Evolutionary conservation across 2,888 invertebrate species (phyloP).

Genomic region (Pherbina coryleti): DNA sequence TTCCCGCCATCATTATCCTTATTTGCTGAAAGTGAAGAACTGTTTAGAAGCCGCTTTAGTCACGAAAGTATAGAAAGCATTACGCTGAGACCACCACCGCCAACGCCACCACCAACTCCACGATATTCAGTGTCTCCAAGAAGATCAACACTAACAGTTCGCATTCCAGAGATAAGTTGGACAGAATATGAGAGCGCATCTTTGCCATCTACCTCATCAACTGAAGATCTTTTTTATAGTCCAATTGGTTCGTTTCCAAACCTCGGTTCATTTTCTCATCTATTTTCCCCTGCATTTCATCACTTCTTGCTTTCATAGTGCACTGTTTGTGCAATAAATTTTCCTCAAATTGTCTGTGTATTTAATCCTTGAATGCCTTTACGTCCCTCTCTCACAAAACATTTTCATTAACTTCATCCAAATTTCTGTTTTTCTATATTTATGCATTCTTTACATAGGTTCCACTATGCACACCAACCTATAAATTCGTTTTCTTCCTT

Average conservation of each 20-base stretch:
- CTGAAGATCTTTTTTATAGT: conserved; percentile 67
- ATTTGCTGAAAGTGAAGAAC: neutral
- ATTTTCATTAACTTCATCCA: neutral
- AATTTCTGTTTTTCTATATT: conserved; percentile 25
- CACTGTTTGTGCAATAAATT: neutral
- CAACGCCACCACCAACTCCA: too few species aligned
- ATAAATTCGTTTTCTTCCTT: conserved; percentile 38
- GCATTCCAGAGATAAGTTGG: neutral
- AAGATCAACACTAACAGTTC: too few species aligned
- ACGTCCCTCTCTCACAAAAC: neutral
- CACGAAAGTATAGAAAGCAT: too few species aligned
- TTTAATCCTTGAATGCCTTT: neutral
- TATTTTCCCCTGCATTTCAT: neutral
- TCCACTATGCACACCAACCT: conserved; percentile 25
- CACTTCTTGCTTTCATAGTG: neutral
- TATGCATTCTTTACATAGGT: conserved; percentile 25
- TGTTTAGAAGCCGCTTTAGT: too few species aligned
- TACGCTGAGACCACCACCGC: too few species aligned
- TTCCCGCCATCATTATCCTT: neutral
- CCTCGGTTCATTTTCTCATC: neutral
- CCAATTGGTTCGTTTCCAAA: conserved; percentile 63
- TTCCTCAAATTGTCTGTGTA: neutral
- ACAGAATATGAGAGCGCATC: conserved; percentile 39
- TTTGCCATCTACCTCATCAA: conserved; percentile 61
- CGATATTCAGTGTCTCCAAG: too few species aligned